Percentiles rank a stretch among this genome's conserved stretches.
Conservation (phyloP, 2,113 vertebrate genomes). For the Tachysurus vachellii region DNA sequence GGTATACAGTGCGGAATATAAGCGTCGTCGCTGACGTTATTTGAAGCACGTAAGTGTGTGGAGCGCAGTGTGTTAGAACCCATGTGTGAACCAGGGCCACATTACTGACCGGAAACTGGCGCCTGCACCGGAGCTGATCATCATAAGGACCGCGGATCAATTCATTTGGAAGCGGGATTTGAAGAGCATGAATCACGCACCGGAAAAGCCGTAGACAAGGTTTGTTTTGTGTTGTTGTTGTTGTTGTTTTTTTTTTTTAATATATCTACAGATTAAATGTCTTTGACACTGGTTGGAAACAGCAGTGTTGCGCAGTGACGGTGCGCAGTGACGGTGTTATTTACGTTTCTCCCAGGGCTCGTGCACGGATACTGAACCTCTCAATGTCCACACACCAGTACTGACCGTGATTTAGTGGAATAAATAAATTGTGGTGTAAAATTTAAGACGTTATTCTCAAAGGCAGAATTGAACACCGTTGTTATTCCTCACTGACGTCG, state of each 20-base stretch:
- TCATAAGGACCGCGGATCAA: constrained; percentile 8
- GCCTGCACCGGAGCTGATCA: constrained; percentile 22
- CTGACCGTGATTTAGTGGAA: neutral
- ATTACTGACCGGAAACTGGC: constrained; percentile 22
- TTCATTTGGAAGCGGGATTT: constrained; percentile 3
- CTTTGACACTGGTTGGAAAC: too few species aligned
- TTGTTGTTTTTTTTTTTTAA: too few species aligned
- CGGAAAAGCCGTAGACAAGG: constrained; percentile 31
- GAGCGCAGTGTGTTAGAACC: neutral
- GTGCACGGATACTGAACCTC: neutral
- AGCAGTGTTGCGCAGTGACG: neutral
- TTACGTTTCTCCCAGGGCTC: neutral
- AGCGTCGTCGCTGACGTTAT: neutral
- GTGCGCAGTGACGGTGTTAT: neutral
- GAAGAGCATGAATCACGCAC: constrained; percentile 27
- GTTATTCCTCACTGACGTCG: neutral
- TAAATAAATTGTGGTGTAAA: neutral
- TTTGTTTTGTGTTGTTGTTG: neutral
- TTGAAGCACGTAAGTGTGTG: neutral
- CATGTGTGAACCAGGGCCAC: neutral
- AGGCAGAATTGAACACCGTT: neutral
- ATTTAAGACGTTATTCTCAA: too few species aligned
- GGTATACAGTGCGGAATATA: neutral
- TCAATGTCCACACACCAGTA: too few species aligned
- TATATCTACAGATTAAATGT: neutral